Conservation (phyloP, 1,140 invertebrate species). For the Philopotamus ludificatus region DNA sequence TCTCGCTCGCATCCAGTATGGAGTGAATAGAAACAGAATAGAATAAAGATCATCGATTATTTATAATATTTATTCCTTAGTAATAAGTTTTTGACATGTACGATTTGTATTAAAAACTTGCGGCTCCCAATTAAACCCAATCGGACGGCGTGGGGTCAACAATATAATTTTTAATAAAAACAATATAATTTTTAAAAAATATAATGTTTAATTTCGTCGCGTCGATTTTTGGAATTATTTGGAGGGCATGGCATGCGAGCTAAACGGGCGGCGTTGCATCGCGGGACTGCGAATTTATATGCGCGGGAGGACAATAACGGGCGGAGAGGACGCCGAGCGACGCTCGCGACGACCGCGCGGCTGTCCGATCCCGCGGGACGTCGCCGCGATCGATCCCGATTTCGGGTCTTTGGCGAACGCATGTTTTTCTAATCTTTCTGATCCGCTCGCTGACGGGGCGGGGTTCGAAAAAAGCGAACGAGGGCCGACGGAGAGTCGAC, state of each 20-base stretch:
- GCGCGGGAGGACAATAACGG: slow-evolving; percentile 36
- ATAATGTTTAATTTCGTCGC: not conserved
- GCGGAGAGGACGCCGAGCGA: slow-evolving; percentile 39
- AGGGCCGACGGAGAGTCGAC: too few species aligned
- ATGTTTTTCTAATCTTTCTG: too few species aligned
- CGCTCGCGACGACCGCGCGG: slow-evolving; percentile 37
- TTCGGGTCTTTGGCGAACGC: too few species aligned
- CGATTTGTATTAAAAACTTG: not conserved
- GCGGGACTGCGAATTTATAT: slow-evolving; percentile 31
- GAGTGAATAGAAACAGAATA: too few species aligned
- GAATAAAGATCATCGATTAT: too few species aligned
- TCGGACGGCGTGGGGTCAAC: too few species aligned
- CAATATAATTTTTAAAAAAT: too few species aligned
- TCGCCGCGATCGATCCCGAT: too few species aligned
- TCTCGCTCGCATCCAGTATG: too few species aligned
- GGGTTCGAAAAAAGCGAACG: too few species aligned
- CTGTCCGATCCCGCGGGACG: not conserved
- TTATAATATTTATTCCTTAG: not conserved
- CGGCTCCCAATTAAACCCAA: not conserved
- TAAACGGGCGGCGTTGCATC: slow-evolving; percentile 20
- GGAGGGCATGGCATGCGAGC: slow-evolving; percentile 1
- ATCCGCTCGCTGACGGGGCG: too few species aligned
- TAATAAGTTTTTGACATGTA: not conserved
- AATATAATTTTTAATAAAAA: too few species aligned
- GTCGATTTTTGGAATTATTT: not conserved